A percentile compares a stretch with the other conserved stretches of the same genome.
Evolutionary conservation across 2,888 invertebrate species (phyloP).

Genomic region (Lasioglossum vierecki): DNA sequence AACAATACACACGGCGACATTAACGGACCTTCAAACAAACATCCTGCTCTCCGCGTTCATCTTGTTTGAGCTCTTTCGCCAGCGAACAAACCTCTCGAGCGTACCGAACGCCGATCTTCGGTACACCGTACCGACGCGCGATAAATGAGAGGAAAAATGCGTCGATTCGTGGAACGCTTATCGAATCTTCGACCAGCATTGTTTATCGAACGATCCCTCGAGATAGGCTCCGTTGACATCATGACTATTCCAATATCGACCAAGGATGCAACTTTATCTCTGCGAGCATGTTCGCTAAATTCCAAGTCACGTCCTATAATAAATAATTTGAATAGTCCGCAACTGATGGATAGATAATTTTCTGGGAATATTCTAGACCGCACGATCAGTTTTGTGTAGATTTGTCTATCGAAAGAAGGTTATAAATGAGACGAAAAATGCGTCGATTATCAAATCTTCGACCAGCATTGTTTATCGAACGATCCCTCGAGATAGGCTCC

Average conservation of each 20-base stretch:
- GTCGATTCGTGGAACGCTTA: conserved; percentile 16
- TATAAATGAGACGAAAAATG: conserved; percentile 13
- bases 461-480: background rate
- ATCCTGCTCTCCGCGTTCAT: conserved; percentile 72
- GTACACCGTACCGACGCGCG: conserved; percentile 5
- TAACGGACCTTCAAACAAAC: conserved; percentile 80
- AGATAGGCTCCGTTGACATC: background rate
- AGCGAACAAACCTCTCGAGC: conserved; percentile 35
- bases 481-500: background rate
- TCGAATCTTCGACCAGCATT: conserved; percentile 11
- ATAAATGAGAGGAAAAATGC: conserved; percentile 12
- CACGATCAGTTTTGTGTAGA: background rate
- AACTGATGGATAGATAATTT: background rate
- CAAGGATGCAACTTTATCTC: background rate
- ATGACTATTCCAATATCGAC: background rate
- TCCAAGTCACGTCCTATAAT: background rate
- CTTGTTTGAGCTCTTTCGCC: conserved; percentile 66
- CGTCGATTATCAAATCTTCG: conserved; percentile 16
- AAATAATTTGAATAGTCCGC: background rate
- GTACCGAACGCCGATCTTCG: conserved; percentile 23
- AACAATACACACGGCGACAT: conserved; percentile 77
- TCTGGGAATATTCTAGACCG: background rate
- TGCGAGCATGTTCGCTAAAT: background rate
- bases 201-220: background rate
- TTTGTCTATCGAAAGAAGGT: too few relatives aligned